These are phyloP conservation scores for Cossypha niveicapilla DNA, from an alignment of 2,797 vertebrate genomes.

Conservation along the genomic window DNA sequence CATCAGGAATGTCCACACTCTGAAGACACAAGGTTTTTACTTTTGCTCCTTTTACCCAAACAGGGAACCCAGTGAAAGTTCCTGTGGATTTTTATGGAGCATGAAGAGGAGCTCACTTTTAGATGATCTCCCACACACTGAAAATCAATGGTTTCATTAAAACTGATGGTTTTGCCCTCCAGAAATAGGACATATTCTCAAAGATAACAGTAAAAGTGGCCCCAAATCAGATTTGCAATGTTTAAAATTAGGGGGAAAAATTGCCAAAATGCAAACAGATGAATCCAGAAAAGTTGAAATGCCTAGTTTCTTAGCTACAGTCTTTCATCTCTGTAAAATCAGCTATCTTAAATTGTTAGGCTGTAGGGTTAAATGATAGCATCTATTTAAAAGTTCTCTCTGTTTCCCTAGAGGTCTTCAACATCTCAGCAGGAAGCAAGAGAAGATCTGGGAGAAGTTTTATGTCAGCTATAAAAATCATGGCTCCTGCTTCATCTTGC, in stretches of 20 bases:
- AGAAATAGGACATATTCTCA: neutral
- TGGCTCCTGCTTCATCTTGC: neutral
- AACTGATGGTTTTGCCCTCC: neutral
- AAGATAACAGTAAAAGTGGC: neutral
- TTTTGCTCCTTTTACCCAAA: neutral
- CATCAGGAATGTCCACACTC: neutral
- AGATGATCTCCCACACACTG: neutral
- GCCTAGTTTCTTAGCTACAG: neutral
- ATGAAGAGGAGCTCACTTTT: neutral
- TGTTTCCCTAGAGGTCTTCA: neutral
- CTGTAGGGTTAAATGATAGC: neutral
- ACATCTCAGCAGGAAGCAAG: fast-evolving
- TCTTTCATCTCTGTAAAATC: slow-evolving; percentile 15
- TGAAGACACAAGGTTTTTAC: neutral
- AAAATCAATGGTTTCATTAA: neutral
- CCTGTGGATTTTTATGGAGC: neutral
- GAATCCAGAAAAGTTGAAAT: neutral
- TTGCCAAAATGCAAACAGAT: neutral
- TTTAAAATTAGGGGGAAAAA: neutral
- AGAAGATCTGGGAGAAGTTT: neutral
- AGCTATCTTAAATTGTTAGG: neutral
- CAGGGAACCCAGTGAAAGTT: neutral
- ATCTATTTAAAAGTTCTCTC: neutral
- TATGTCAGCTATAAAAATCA: neutral
- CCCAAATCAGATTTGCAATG: neutral